A percentile compares a stretch with the other conserved stretches of the same genome.
Conservation (phyloP, 2,113 vertebrate species). For the Syrmaticus mikado region DNA sequence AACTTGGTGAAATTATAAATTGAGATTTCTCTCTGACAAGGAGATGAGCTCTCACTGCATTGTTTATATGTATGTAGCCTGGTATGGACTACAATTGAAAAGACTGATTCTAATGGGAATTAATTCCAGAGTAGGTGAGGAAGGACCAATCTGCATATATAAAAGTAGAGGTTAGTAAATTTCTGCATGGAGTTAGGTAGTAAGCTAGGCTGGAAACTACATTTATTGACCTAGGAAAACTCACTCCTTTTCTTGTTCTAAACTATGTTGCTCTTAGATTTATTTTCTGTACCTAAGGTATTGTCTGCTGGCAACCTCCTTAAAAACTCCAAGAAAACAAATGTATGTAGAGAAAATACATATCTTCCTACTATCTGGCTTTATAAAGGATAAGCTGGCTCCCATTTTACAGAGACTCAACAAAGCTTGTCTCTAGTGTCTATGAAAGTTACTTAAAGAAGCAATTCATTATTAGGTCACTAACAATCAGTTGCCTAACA, state of each 20-base stretch:
- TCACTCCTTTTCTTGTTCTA: background rate
- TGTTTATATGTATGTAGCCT: background rate
- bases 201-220: background rate
- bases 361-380: background rate
- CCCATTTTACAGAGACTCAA: background rate
- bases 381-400: background rate
- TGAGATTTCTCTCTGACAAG: background rate
- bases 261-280: background rate
- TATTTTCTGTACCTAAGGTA: background rate
- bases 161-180: background rate
- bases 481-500: background rate
- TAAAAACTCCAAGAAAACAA: background rate
- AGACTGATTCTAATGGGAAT: background rate
- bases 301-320: background rate
- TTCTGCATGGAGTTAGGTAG: background rate
- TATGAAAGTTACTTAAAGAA: background rate
- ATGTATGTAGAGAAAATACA: background rate
- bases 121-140: background rate
- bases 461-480: background rate
- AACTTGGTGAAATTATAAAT: background rate
- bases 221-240: background rate
- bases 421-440: background rate
- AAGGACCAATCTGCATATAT: background rate
- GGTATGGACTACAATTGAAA: background rate
- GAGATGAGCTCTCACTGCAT: background rate